Evolutionary conservation across 2,797 vertebrate species (phyloP).

Genomic region (Odontamblyopus lacepedii): DNA sequence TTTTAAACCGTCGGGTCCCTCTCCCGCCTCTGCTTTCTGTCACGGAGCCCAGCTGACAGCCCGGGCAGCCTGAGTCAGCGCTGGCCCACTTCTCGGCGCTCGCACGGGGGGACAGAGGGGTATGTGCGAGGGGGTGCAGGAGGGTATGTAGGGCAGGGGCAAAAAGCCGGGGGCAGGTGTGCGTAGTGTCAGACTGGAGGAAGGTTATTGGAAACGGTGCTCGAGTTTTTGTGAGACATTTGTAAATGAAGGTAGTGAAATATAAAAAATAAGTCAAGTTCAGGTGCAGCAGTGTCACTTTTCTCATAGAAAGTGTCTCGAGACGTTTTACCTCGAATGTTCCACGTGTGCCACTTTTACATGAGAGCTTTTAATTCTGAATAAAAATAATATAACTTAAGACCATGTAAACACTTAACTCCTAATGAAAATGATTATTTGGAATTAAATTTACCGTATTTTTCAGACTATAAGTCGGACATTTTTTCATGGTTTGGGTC

Average conservation of each 20-base stretch:
- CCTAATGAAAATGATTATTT: too few species aligned
- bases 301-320: too few species aligned
- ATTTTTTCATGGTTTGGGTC: too few species aligned
- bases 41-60: slow-evolving; percentile 23
- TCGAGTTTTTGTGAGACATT: neutral
- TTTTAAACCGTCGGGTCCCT: neutral
- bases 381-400: too few species aligned
- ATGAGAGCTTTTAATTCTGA: too few species aligned
- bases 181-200: neutral
- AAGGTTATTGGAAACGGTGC: neutral
- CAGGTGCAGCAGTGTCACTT: too few species aligned
- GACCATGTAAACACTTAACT: too few species aligned
- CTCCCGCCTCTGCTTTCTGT: slow-evolving; percentile 9
- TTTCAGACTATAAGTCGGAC: too few species aligned
- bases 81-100: slow-evolving; percentile 28
- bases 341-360: too few species aligned
- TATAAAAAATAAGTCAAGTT: too few species aligned
- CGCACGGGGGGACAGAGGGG: neutral
- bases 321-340: too few species aligned
- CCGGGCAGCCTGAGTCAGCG: slow-evolving; percentile 25
- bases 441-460: too few species aligned
- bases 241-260: neutral
- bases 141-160: neutral
- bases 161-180: neutral
- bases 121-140: neutral